These are phyloP conservation scores for Paratilapia polleni DNA, from an alignment of 2,113 vertebrate genomes.

Conservation along the genomic window DNA sequence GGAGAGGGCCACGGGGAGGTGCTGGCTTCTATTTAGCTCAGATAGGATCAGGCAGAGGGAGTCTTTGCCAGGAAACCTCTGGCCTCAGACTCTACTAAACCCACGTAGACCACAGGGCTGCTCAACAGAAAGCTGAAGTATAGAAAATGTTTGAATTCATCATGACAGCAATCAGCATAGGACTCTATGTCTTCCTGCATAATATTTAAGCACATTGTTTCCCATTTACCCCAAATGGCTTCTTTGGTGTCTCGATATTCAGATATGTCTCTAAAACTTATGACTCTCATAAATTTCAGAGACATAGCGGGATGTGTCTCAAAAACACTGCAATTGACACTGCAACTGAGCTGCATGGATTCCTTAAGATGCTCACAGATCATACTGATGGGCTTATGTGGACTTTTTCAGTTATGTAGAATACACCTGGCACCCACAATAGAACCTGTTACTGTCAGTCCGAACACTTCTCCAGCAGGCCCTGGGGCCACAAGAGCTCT, in stretches of 20 bases:
- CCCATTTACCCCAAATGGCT: accelerated
- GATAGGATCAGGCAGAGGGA: constrained; percentile 48
- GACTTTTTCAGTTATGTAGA: background rate
- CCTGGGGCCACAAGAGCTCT: accelerated
- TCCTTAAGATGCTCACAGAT: background rate
- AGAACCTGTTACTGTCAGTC: background rate
- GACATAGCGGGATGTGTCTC: background rate
- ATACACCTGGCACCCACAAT: background rate
- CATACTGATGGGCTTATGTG: background rate
- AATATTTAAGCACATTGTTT: background rate
- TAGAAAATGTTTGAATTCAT: background rate
- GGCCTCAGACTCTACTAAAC: constrained; percentile 25
- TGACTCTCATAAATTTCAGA: background rate
- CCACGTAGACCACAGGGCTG: constrained; percentile 31
- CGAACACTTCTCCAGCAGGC: background rate
- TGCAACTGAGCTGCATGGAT: background rate
- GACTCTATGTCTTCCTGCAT: background rate
- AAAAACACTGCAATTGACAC: background rate
- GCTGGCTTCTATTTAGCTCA: constrained; percentile 48
- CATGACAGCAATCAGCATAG: background rate
- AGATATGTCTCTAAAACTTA: background rate
- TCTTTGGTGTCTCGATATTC: background rate
- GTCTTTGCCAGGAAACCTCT: constrained; percentile 58
- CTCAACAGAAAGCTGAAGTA: background rate
- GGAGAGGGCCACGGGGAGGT: constrained; percentile 54